These are phyloP conservation scores for Poecile atricapillus DNA, from an alignment of 2,113 vertebrate species.

Conservation along the genomic window DNA sequence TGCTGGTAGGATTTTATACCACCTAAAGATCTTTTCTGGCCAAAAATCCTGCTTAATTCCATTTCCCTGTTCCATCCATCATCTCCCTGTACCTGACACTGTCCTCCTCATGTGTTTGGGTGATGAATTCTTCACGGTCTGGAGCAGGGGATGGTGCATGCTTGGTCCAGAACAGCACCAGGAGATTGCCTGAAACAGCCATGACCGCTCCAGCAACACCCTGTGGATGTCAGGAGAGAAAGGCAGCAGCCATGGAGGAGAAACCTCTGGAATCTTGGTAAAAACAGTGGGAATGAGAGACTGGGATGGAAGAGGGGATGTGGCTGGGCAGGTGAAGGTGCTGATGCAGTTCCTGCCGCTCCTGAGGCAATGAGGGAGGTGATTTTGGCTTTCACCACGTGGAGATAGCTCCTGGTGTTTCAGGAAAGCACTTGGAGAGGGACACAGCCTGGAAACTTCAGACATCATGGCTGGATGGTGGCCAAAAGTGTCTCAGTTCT, in stretches of 20 bases:
- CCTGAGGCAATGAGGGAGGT: neutral
- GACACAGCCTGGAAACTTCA: neutral
- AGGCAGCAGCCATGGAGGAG: neutral
- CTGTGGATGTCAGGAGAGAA: neutral
- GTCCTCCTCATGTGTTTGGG: neutral
- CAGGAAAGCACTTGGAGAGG: neutral
- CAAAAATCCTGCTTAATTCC: neutral
- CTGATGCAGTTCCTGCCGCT: neutral
- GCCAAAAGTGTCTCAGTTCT: neutral
- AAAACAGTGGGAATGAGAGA: neutral
- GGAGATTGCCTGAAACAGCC: neutral
- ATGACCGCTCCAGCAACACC: neutral
- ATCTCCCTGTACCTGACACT: neutral
- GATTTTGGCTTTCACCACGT: neutral
- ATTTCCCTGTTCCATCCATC: neutral
- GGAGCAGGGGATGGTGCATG: neutral
- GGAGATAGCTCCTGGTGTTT: neutral
- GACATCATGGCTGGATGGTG: neutral
- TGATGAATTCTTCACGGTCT: neutral
- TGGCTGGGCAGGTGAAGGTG: neutral
- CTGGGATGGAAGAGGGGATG: neutral
- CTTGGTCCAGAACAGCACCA: accelerated
- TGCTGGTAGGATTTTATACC: neutral
- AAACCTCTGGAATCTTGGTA: neutral
- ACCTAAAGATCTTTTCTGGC: neutral